These are phyloP conservation scores for Australoheros facetus DNA, from an alignment of 2,797 vertebrate genomes.

Conservation along the genomic window DNA sequence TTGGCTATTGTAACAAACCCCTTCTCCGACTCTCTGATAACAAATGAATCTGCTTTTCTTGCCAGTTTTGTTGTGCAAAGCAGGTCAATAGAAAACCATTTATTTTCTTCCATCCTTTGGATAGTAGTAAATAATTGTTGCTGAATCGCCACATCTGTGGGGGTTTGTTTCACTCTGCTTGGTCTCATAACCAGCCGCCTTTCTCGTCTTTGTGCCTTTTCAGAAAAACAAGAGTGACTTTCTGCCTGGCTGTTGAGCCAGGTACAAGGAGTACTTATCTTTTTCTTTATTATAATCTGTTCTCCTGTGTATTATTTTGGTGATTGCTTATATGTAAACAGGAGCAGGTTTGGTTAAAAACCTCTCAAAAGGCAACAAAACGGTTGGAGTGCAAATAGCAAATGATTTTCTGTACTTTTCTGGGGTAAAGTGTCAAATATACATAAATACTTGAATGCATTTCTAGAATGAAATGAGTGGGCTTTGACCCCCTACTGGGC, in stretches of 20 bases:
- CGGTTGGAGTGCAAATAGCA: neutral
- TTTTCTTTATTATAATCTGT: neutral
- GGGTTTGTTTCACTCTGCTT: slow-evolving; percentile 57
- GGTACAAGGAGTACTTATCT: neutral
- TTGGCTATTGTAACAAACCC: slow-evolving; percentile 62
- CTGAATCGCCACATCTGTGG: slow-evolving; percentile 77
- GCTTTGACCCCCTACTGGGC: neutral
- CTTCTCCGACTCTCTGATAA: slow-evolving; percentile 61
- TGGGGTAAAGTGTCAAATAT: no score
- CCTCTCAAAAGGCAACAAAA: neutral
- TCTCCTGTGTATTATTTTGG: neutral
- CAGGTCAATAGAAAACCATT: slow-evolving; percentile 78
- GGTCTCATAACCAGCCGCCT: slow-evolving; percentile 58
- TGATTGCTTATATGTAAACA: slow-evolving; percentile 8
- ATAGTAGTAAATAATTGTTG: slow-evolving; percentile 74
- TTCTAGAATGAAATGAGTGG: neutral
- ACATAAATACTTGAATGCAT: neutral
- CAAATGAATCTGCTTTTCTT: slow-evolving; percentile 73
- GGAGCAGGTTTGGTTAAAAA: neutral
- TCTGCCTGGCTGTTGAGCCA: slow-evolving; percentile 14
- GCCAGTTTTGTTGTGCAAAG: slow-evolving; percentile 72
- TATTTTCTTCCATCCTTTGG: slow-evolving; percentile 65
- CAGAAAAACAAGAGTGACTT: slow-evolving; percentile 46
- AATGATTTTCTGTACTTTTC: neutral
- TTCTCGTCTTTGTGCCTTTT: slow-evolving; percentile 56